Base-by-base conservation (phyloP, 2,888 invertebrate species). In the Lapara coniferarum region DNA sequence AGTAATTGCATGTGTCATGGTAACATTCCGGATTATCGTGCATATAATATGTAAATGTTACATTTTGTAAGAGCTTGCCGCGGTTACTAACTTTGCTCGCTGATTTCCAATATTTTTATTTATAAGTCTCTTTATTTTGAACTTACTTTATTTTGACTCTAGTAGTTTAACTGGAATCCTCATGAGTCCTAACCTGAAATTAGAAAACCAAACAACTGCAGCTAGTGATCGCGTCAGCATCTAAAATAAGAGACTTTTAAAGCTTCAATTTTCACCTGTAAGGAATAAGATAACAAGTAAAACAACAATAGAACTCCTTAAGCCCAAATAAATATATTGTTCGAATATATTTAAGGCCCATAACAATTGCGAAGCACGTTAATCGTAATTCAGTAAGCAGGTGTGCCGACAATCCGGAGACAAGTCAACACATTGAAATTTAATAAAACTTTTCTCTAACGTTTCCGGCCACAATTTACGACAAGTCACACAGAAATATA, bases 331-430 rank as follows among this genome's bases (percentile, higher is more conserved):
- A 2, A 13, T 58, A 7, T 59, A 25, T 37, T 30, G 19, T 16
- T 66, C 13, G 53, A 19, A 57, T 59, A 74, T 77, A 73, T 81
- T 82, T 85, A 84, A 84, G 83, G 82, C 78, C 74, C 74, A 74
- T 75, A 78, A 74, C 78, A 77, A 79, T 78, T 81, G 80, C 79
- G 70, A 76, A 80, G 84, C 87, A 88, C 87, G 87, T 86, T 85
- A 79, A 75, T 78, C 85, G 87, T 92, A 88, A 90, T 83, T 88
- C 89, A 87, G 88, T 81, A 81, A 80, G 78, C 91, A 91, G 90
- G 92, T 91, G 90, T 78, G 80, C 81, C 83, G 86, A 84, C 88
- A 85, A 88, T 87, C 81, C 82, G 81, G 85, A 85, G 86, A 85
- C 85, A 86, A 82, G 85, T 83, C 81, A 81, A 83, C 80, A 83